These are phyloP conservation scores for Orthonyx spaldingii DNA, from an alignment of 2,113 vertebrate species.

Conservation along the genomic window DNA sequence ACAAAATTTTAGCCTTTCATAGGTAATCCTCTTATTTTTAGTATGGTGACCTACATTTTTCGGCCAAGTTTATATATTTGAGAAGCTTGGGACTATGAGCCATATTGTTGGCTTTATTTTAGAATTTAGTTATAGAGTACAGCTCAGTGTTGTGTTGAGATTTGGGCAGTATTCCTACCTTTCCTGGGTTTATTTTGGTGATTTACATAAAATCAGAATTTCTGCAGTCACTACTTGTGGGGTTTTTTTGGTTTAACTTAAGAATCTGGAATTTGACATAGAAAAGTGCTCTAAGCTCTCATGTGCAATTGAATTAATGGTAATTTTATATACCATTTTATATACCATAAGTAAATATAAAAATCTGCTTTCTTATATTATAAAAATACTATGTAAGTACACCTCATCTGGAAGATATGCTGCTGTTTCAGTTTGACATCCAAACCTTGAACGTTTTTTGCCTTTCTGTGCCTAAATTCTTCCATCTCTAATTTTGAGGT, in stretches of 20 bases:
- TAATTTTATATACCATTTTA: too few relatives aligned
- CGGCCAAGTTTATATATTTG: neutral
- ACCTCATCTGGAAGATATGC: neutral
- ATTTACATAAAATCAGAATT: neutral
- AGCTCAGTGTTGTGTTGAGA: neutral
- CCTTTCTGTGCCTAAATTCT: neutral
- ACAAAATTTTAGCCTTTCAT: neutral
- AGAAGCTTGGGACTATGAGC: neutral
- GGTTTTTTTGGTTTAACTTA: neutral
- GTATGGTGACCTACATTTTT: constrained; percentile 20
- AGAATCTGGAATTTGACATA: neutral
- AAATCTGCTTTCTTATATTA: neutral
- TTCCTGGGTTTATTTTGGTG: neutral
- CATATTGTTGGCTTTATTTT: neutral
- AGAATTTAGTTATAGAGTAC: neutral
- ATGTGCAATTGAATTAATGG: neutral
- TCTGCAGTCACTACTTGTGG: neutral
- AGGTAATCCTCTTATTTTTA: constrained; percentile 14
- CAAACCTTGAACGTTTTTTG: neutral
- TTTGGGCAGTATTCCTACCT: neutral
- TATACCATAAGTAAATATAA: neutral
- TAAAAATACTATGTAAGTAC: neutral
- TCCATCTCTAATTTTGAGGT: neutral
- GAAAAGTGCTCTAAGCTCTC: neutral
- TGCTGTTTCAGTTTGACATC: neutral